Conservation (phyloP, 1,140 invertebrate species). For the Hypsibius dujardini region DNA sequence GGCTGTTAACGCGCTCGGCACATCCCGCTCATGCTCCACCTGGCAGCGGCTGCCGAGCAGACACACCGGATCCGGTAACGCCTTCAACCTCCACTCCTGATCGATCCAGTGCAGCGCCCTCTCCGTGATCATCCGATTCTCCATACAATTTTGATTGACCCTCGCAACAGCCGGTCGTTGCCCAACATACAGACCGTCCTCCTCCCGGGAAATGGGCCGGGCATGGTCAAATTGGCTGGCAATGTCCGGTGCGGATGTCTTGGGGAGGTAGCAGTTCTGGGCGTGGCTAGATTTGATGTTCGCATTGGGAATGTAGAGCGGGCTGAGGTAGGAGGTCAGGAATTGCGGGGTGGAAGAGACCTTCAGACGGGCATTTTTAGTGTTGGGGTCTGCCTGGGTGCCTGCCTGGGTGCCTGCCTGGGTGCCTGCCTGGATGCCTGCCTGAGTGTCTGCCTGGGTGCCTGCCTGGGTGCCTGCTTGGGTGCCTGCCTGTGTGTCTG, state of each 20-base stretch:
- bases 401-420: too few species aligned
- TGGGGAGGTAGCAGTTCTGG: too few species aligned
- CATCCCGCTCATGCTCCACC: background rate
- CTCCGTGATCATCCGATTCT: background rate
- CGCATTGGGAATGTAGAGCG: too few species aligned
- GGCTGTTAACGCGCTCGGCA: background rate
- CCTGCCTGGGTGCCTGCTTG: too few species aligned
- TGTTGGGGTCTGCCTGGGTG: too few species aligned
- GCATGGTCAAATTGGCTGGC: background rate
- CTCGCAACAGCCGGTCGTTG: background rate
- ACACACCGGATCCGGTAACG: background rate
- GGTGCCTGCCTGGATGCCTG: too few species aligned
- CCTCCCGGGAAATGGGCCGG: background rate
- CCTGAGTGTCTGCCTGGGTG: too few species aligned
- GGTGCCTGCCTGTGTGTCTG: too few species aligned
- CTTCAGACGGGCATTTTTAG: too few species aligned
- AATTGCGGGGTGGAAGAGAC: too few species aligned
- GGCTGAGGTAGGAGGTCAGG: too few species aligned
- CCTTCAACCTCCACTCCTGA: background rate
- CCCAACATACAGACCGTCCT: background rate
- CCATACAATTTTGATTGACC: background rate
- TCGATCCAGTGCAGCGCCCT: background rate
- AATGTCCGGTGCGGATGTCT: background rate
- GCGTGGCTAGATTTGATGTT: too few species aligned
- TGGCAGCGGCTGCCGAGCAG: background rate